Conservation (phyloP, 2,888 invertebrate species). For the Sarcophaga variegata region DNA sequence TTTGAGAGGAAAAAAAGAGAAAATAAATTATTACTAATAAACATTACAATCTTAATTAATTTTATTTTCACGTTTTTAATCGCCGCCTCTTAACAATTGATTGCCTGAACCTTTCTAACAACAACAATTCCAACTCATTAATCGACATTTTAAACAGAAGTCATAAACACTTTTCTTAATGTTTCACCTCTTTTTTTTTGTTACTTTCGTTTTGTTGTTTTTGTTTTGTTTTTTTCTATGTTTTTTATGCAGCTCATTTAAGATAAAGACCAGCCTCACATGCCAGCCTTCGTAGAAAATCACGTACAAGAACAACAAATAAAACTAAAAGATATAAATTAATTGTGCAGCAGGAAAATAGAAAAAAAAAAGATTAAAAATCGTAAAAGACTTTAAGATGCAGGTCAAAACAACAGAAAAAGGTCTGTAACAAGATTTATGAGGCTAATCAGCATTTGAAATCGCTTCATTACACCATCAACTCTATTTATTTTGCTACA, state of each 20-base stretch:
- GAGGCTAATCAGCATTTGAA: constrained; percentile 64
- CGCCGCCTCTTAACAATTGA: background rate
- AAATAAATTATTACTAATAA: no score
- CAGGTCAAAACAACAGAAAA: constrained; percentile 5
- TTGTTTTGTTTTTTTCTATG: background rate
- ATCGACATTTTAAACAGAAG: constrained; percentile 63
- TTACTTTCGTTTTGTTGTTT: background rate
- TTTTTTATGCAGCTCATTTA: background rate
- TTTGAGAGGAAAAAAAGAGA: no score
- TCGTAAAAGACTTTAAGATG: constrained; percentile 24
- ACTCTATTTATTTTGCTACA: constrained; percentile 38
- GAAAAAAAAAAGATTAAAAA: background rate
- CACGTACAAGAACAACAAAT: background rate
- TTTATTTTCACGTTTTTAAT: constrained; percentile 26
- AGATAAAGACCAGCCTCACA: constrained; percentile 16
- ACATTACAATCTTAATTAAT: constrained; percentile 43
- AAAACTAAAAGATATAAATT: constrained; percentile 1
- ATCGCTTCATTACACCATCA: constrained; percentile 67
- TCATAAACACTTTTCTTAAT: constrained; percentile 62
- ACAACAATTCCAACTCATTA: constrained; percentile 53
- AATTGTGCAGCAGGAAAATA: background rate
- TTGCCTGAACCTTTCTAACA: background rate
- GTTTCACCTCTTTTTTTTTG: constrained; percentile 48
- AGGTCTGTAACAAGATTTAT: constrained; percentile 65
- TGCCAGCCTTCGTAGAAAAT: background rate